phyloP scores from a whole-genome alignment of 37 sponge, comb jelly and placozoan genomes.

The Hormiphora californensis region DNA sequence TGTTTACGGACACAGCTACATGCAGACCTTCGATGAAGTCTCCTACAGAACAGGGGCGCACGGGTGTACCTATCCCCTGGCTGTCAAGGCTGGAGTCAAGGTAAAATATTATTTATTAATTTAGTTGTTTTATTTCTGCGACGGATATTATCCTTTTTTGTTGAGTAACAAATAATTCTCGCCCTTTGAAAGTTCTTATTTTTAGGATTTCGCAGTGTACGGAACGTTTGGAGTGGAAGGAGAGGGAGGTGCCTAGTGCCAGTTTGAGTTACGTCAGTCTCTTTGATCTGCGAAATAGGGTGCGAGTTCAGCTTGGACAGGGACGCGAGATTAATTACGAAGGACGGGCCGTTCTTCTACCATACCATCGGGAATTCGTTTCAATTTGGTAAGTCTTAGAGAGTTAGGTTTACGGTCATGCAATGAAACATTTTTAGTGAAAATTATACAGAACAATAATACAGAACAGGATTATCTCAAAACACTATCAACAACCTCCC shows the following conservation, averaged over 20 bases:
- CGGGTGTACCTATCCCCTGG: slow-evolving; percentile 43
- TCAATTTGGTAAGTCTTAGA: slow-evolving; percentile 52
- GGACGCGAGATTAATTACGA: slow-evolving; percentile 43
- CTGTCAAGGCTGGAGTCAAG: neutral
- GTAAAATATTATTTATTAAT: neutral
- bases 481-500: neutral
- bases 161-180: neutral
- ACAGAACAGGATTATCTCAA: too few species aligned
- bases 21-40: slow-evolving; percentile 36
- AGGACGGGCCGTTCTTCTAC: neutral
- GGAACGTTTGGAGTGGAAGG: slow-evolving; percentile 2
- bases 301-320: slow-evolving; percentile 11
- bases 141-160: neutral
- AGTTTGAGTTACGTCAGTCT: slow-evolving; percentile 7
- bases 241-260: neutral
- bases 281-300: slow-evolving; percentile 30
- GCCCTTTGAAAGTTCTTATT: neutral
- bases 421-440: too few species aligned
- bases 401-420: too few species aligned
- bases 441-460: too few species aligned
- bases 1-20: slow-evolving; percentile 39
- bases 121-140: neutral
- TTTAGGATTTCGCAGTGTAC: slow-evolving; percentile 32
- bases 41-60: slow-evolving; percentile 22
- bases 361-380: slow-evolving; percentile 21